These are phyloP conservation scores for Calyptommatus sinebrachiatus DNA, from an alignment of 2,113 vertebrate genomes.

Conservation along the genomic window DNA sequence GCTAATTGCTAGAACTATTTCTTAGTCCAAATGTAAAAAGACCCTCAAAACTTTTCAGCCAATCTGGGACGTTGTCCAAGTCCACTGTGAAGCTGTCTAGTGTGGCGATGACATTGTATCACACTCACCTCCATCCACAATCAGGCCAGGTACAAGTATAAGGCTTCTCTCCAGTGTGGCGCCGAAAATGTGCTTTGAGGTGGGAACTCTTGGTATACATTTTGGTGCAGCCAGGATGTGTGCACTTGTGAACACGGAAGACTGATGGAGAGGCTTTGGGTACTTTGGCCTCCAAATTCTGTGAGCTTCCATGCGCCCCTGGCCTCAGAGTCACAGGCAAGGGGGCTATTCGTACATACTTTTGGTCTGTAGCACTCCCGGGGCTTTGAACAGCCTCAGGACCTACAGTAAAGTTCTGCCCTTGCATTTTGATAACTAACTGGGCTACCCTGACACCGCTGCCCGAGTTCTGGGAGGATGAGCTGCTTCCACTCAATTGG, in stretches of 20 bases:
- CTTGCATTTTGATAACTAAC: conserved; percentile 77
- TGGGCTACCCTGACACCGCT: conserved; percentile 74
- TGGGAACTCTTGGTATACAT: conserved; percentile 89
- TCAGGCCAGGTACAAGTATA: conserved; percentile 85
- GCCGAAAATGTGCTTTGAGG: conserved; percentile 82
- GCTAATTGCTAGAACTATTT: too few relatives aligned
- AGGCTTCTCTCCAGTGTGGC: conserved; percentile 83
- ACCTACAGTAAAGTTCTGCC: conserved; percentile 72
- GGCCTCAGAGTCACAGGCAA: conserved; percentile 69
- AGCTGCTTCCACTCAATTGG: conserved; percentile 49
- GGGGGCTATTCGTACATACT: conserved; percentile 84
- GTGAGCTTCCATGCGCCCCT: conserved; percentile 24
- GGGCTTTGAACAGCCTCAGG: conserved; percentile 51
- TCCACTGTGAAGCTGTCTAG: neutral
- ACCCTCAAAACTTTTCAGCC: neutral
- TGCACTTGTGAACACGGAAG: conserved; percentile 78
- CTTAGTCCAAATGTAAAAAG: neutral
- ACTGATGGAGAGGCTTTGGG: conserved; percentile 58
- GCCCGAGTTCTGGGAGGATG: conserved; percentile 34
- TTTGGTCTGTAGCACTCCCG: conserved; percentile 69
- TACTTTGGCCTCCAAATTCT: conserved; percentile 56
- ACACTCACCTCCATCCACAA: conserved; percentile 82
- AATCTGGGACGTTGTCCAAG: too few relatives aligned
- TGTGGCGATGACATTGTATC: neutral
- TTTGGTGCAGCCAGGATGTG: conserved; percentile 84